A percentile compares a stretch with the other conserved stretches of the same genome.
Evolutionary conservation across 37 sponge, comb jelly and placozoan genomes (phyloP).

Genomic region (Hormiphora californensis): DNA sequence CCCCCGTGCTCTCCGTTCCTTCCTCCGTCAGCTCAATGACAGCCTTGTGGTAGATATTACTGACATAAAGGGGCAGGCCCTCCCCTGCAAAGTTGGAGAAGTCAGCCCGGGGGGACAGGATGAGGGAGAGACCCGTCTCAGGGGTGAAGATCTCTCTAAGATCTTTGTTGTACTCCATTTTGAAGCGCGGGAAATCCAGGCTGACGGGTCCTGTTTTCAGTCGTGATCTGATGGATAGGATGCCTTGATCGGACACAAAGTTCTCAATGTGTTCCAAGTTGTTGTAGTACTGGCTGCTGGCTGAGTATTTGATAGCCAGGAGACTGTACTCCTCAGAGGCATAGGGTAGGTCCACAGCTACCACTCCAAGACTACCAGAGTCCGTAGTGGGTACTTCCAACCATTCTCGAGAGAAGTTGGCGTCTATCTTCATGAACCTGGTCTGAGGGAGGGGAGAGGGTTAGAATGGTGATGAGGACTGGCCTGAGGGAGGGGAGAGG

Average conservation of each 20-base stretch:
- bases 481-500: no score
- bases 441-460: no score
- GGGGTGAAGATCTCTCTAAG: slow-evolving; percentile 35
- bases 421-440: not conserved
- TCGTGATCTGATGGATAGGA: not conserved
- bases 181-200: not conserved
- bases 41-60: slow-evolving; percentile 49
- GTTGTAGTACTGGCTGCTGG: not conserved
- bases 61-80: slow-evolving; percentile 46
- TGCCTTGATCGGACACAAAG: not conserved
- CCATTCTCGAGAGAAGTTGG: not conserved
- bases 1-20: not conserved
- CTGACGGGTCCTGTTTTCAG: not conserved
- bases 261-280: not conserved
- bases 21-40: slow-evolving; percentile 16
- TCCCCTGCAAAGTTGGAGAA: not conserved
- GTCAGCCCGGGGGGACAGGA: slow-evolving; percentile 32
- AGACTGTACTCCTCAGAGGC: slow-evolving; percentile 29
- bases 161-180: slow-evolving; percentile 43
- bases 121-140: slow-evolving; percentile 9
- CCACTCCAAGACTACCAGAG: not conserved
- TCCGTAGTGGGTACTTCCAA: not conserved
- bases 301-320: slow-evolving; percentile 19
- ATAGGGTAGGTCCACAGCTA: slow-evolving; percentile 20
- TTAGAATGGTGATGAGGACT: no score